Evolutionary conservation across 2,797 vertebrate genomes (phyloP).

Genomic region (Amblyraja radiata): DNA sequence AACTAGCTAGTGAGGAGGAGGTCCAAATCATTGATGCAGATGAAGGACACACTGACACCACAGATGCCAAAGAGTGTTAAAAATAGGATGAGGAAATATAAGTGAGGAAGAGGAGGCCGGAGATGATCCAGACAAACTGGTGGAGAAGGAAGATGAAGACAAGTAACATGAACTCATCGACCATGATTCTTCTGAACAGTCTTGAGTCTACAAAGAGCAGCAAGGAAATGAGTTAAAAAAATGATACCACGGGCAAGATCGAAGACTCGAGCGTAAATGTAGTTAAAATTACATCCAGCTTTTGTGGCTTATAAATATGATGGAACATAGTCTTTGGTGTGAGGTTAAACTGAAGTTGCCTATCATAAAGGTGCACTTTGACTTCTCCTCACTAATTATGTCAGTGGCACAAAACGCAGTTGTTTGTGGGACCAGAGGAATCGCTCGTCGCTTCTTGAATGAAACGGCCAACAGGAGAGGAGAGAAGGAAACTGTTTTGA

Average conservation of each 20-base stretch:
- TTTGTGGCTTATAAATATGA: constrained; percentile 78
- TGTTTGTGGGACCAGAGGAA: constrained; percentile 76
- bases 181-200: constrained; percentile 38
- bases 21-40: too few relatives aligned
- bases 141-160: constrained; percentile 51
- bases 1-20: too few relatives aligned
- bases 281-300: constrained; percentile 51
- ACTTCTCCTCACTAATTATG: constrained; percentile 72
- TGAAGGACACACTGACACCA: too few relatives aligned
- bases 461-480: constrained; percentile 62
- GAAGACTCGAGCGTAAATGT: constrained; percentile 56
- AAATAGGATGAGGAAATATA: too few relatives aligned
- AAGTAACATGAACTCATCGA: constrained; percentile 30
- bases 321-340: constrained; percentile 72
- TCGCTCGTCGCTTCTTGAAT: constrained; percentile 78
- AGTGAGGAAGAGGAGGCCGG: constrained; percentile 70
- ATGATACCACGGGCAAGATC: constrained; percentile 31
- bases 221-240: constrained; percentile 50
- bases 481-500: constrained; percentile 65
- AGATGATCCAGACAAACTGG: constrained; percentile 41
- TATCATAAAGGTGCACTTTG: constrained; percentile 76
- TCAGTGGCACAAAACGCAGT: constrained; percentile 66
- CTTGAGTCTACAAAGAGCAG: neutral
- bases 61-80: too few relatives aligned
- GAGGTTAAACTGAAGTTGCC: constrained; percentile 76